Evolutionary conservation across 2,797 vertebrate genomes (phyloP), one percentile per base, ranked within the genome.

Genomic region (Heterohyrax brucei): DNA sequence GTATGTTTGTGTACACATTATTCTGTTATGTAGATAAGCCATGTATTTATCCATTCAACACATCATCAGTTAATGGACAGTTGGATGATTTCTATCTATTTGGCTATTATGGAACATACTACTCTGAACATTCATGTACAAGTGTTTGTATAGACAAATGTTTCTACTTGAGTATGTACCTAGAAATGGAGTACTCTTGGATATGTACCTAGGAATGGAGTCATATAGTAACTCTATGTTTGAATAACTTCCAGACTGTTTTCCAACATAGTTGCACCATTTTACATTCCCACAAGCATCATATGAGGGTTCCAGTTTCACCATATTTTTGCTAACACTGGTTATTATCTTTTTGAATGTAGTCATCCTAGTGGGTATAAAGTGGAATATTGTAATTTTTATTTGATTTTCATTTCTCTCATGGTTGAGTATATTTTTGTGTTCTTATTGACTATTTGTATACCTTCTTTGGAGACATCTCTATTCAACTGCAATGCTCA

Each of bases 371-470:
- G 4, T 7, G 76, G 66, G 5, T 83, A 4, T 75, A 39, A 80
- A 21, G 26, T 72, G 7, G 19, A 53, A 33, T 56, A 53, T 5
- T 73, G 8, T 56, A 22, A 50, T 62, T 96, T 75, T 72, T 1
- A 70, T 96, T 72, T 72, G 2, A 70, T 78, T 86, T 87, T 24
- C 39, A 21, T 88, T 83, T 95, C 79, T 62, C 62, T 19, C 8
- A 30, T 88, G 61, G 70, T 33, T 78, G 53, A 56, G 4, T 56
- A 16, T 56, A 2, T 56, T 56, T 13, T 56, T 16, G 53, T 56
- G 53, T 56, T 12, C 53, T 16, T 56, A 16, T 56, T 56, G 53
- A 56, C 53, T 16, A 56, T 56, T 56, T 16, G 53, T 56, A 56
- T 56, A 56, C 18, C 53, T 56, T 56, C 53, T 56, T 56, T 56